Base-by-base conservation (phyloP, 2,113 vertebrate species). In the Formicarius rufipectus region DNA sequence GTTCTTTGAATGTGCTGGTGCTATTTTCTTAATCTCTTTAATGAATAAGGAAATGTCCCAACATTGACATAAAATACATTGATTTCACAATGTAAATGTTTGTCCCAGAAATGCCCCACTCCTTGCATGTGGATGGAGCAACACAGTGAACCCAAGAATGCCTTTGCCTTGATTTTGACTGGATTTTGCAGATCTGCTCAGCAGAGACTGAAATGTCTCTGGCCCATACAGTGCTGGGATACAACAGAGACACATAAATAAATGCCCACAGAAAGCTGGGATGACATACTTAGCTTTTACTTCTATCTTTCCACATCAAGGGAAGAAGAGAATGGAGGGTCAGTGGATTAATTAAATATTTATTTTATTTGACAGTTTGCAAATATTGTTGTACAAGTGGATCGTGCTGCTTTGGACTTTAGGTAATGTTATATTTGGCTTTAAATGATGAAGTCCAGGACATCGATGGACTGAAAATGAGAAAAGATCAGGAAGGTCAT, bases 401-500 rank as follows among this genome's bases (percentile, higher is more conserved):
- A 55, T 87, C 0, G 2, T 69, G 40, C 58, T 90, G 50, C 59
- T 95, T 74, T 83, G 82, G 90, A 74, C 44, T 68, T 89, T 24
- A 74, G 71, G 20, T 37, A 75, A 31, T 52, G 56, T 60, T 93
- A 84, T 56, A 78, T 83, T 87, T 95, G 86, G 44, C 91, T 97
- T 97, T 96, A 95, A 97, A 96, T 95, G 64, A 94, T 92, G 89
- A 96, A 97, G 95, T 92, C 96, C 94, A 88, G 80, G 75, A 59
- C 67, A 87, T 22, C 86, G 96, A 91, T 96, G 90, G 92, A n/a
- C 45, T 72, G 42, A 95, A 80, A 97, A 96, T 96, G 84, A 97
- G 76, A 89, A 93, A 87, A 96, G 94, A 69, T 92, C 95, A 59
- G 86, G 81, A 95, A 96, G 89, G 94, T 92, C 95, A 56, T 62